A percentile compares a stretch with the other conserved stretches of the same genome.
These are phyloP conservation scores for Acropora yongei DNA, from an alignment of 64 coral and sea anemone genomes.

Conservation along the genomic window DNA sequence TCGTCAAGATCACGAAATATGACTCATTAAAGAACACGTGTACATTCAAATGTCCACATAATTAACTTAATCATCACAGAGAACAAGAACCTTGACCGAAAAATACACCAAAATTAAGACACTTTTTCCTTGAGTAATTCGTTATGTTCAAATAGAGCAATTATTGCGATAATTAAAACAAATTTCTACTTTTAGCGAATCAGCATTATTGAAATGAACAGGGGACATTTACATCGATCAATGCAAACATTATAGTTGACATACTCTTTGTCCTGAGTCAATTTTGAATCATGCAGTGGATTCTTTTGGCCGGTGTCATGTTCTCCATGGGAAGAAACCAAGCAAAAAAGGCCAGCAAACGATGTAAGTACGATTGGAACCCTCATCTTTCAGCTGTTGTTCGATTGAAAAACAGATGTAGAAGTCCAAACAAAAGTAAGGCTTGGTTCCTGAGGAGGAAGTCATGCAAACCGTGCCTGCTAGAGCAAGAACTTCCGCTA, in stretches of 20 bases:
- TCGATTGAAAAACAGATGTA: background rate
- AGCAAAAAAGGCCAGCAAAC: background rate
- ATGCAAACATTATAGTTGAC: background rate
- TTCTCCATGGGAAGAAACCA: background rate
- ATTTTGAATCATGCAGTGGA: slow-evolving; percentile 64
- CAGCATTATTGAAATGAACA: background rate
- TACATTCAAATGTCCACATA: too few species aligned
- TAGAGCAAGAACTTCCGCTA: too few species aligned
- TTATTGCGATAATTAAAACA: background rate
- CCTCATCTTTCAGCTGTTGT: background rate
- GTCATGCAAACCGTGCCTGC: background rate
- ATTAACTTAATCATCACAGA: too few species aligned
- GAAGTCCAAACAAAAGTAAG: slow-evolving; percentile 35
- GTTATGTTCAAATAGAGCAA: background rate
- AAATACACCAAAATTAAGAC: background rate
- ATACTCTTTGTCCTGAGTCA: slow-evolving; percentile 81
- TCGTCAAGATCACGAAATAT: background rate
- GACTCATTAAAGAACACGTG: background rate
- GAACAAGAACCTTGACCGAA: too few species aligned
- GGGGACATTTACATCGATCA: background rate
- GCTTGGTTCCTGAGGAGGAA: slow-evolving; percentile 26
- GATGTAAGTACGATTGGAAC: background rate
- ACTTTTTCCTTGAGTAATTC: background rate
- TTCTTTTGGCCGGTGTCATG: slow-evolving; percentile 11
- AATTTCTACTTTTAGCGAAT: too few species aligned